phyloP scores from a whole-genome alignment of 1,140 invertebrate species.

The Drosophila azteca region DNA sequence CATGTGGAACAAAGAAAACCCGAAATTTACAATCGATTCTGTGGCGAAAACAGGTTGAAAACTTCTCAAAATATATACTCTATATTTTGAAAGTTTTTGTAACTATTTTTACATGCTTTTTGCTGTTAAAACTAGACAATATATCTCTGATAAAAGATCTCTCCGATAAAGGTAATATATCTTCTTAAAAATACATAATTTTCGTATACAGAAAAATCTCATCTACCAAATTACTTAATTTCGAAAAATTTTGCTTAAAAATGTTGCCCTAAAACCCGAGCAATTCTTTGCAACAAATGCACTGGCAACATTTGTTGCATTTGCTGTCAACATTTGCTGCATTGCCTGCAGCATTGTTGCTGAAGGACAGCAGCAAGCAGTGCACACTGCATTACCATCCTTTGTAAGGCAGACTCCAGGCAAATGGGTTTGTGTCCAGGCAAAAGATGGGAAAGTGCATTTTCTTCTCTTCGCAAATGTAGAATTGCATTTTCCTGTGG shows the following conservation, averaged over 20 bases:
- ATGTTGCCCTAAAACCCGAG: not conserved
- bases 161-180: too few species aligned
- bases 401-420: not conserved
- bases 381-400: slow-evolving; percentile 18
- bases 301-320: slow-evolving; percentile 31
- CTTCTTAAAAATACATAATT: not conserved
- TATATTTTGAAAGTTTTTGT: too few species aligned
- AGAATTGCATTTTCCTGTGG: not conserved
- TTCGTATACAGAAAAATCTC: not conserved
- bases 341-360: slow-evolving; percentile 13
- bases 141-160: not conserved
- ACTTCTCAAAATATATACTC: too few species aligned
- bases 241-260: not conserved
- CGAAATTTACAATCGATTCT: not conserved
- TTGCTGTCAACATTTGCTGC: slow-evolving; percentile 21
- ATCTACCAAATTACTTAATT: not conserved
- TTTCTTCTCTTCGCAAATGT: not conserved
- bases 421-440: slow-evolving; percentile 30
- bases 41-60: slow-evolving; percentile 1
- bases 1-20: not conserved
- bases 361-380: slow-evolving; percentile 33
- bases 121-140: too few species aligned
- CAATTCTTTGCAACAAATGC: slow-evolving; percentile 20
- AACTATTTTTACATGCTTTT: too few species aligned
- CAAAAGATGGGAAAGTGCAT: not conserved